Conservation (phyloP, 2,797 vertebrate species). For the Poecile montanus region DNA sequence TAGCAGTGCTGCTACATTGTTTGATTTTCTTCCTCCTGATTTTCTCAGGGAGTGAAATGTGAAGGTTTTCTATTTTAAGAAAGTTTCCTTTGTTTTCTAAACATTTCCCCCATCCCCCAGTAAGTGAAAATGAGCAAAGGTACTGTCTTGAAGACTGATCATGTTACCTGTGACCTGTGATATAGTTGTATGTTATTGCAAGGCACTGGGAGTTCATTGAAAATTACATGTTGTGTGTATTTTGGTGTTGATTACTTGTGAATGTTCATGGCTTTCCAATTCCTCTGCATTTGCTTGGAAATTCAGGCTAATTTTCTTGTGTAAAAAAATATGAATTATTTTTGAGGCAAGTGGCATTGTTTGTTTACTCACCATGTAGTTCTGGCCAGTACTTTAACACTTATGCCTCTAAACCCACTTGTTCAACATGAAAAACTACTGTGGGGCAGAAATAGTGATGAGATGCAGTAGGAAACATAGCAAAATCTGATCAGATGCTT, state of each 20-base stretch:
- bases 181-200: fast-evolving
- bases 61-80: neutral
- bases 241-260: neutral
- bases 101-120: neutral
- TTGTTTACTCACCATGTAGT: neutral
- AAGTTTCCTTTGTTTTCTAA: neutral
- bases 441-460: neutral
- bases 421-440: neutral
- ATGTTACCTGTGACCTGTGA: neutral
- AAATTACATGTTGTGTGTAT: neutral
- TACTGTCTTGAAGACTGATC: neutral
- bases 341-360: neutral
- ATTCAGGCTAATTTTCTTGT: neutral
- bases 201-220: neutral
- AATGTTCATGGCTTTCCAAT: neutral
- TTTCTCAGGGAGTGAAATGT: neutral
- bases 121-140: neutral
- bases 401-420: neutral
- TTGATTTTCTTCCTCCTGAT: neutral
- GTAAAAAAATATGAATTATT: neutral
- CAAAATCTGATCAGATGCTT: neutral
- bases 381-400: neutral
- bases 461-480: neutral
- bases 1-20: neutral
- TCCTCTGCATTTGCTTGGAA: neutral